Evolutionary conservation across 2,888 invertebrate species (phyloP).

Genomic region (Iselma pallidipennis): DNA sequence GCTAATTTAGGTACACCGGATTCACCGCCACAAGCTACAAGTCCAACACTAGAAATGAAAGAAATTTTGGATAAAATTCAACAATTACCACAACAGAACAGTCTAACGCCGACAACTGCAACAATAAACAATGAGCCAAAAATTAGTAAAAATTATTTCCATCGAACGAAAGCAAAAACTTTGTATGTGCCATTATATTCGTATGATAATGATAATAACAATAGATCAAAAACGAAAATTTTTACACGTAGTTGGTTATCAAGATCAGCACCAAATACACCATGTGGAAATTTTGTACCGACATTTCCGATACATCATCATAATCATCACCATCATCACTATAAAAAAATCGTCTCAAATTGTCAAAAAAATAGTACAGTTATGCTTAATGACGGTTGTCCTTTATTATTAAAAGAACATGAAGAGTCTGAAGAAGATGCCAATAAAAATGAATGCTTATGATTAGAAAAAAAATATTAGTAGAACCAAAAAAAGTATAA

Average conservation of each 20-base stretch:
- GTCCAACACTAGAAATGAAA: conserved; percentile 75
- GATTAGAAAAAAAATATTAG: conserved; percentile 19
- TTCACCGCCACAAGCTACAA: conserved; percentile 82
- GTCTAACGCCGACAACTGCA: conserved; percentile 56
- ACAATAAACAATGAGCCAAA: conserved; percentile 34
- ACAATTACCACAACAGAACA: conserved; percentile 62
- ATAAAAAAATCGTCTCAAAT: conserved; percentile 55
- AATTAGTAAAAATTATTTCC: conserved; percentile 55
- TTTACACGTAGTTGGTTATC: conserved; percentile 65
- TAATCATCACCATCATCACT: conserved; percentile 17
- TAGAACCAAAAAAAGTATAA: neutral
- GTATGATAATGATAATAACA: conserved; percentile 32
- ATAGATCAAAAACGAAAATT: conserved; percentile 34
- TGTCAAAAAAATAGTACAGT: conserved; percentile 59
- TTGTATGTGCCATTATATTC: conserved; percentile 68
- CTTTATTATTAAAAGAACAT: conserved; percentile 61
- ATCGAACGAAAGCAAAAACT: conserved; percentile 66
- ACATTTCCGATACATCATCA: conserved; percentile 60
- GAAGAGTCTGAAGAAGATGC: conserved; percentile 57
- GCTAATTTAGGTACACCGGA: conserved; percentile 69
- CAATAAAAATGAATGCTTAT: conserved; percentile 38
- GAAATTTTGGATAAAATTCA: conserved; percentile 75
- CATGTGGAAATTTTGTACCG: conserved; percentile 70
- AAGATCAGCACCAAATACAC: conserved; percentile 79
- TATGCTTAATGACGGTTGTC: conserved; percentile 65